phyloP scores from a whole-genome alignment of 2,888 invertebrate species.

The Megamerina dolium region DNA sequence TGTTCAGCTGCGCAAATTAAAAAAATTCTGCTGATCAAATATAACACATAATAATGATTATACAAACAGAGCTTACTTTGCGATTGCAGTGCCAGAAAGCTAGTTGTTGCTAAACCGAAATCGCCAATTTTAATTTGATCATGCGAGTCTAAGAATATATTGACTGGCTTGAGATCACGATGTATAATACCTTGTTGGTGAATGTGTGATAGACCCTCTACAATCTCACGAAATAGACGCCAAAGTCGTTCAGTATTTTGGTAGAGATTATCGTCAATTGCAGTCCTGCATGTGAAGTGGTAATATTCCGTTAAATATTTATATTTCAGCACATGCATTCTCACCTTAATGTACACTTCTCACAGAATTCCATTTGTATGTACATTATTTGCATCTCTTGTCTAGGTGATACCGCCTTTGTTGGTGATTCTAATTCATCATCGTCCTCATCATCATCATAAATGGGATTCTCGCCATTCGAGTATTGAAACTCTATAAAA shows the following conservation, averaged over 20 bases:
- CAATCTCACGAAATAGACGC: constrained; percentile 90
- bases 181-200: constrained; percentile 90
- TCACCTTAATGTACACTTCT: constrained; percentile 82
- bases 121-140: constrained; percentile 97
- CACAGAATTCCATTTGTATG: constrained; percentile 99
- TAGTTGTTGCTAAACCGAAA: constrained; percentile 91
- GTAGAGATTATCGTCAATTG: constrained; percentile 77
- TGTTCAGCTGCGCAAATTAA: constrained; percentile 22
- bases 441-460: constrained; percentile 34
- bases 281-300: constrained; percentile 54
- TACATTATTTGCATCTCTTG: constrained; percentile 59
- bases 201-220: constrained; percentile 83
- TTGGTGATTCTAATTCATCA: constrained; percentile 22
- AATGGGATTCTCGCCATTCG: constrained; percentile 42
- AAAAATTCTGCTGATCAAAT: background rate
- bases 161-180: constrained; percentile 79
- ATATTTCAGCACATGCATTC: background rate
- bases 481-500: constrained; percentile 48
- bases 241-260: constrained; percentile 75
- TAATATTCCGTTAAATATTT: background rate
- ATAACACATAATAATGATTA: background rate
- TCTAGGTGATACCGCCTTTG: constrained; percentile 34
- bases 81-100: constrained; percentile 51
- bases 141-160: constrained; percentile 90
- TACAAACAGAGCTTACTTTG: constrained; percentile 33